Conservation (phyloP, 2,888 invertebrate species). For the Drosophila buzzatii region DNA sequence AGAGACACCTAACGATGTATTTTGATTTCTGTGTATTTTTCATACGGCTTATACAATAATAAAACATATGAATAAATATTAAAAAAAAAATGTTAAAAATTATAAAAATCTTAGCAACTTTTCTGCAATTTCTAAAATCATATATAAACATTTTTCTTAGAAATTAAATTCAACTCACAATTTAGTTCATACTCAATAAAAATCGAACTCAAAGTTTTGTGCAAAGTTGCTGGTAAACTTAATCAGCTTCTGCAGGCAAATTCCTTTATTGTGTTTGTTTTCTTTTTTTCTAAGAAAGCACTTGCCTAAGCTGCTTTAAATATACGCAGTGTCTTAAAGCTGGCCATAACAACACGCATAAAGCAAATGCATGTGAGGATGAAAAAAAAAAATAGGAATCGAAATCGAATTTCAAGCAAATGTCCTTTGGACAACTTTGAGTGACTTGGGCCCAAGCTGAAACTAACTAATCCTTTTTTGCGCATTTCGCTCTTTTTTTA, state of each 20-base stretch:
- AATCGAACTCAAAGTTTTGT: neutral
- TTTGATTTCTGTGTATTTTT: too few species aligned
- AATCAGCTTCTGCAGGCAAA: neutral
- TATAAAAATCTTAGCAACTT: too few species aligned
- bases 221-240: neutral
- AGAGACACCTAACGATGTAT: too few species aligned
- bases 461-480: conserved; percentile 78
- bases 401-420: conserved; percentile 63
- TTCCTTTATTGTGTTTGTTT: neutral
- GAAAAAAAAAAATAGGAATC: conserved; percentile 15
- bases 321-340: conserved; percentile 15
- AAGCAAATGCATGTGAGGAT: conserved; percentile 40
- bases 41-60: too few species aligned
- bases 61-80: too few species aligned
- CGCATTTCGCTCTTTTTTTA: conserved; percentile 50
- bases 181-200: neutral
- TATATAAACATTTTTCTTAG: neutral
- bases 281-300: neutral
- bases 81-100: too few species aligned
- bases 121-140: too few species aligned
- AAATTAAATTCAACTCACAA: neutral
- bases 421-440: conserved; percentile 56
- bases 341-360: conserved; percentile 50
- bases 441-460: conserved; percentile 53
- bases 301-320: conserved; percentile 8